phyloP scores from a whole-genome alignment of 2,113 vertebrate genomes.

The Pteruthius melanotis region DNA sequence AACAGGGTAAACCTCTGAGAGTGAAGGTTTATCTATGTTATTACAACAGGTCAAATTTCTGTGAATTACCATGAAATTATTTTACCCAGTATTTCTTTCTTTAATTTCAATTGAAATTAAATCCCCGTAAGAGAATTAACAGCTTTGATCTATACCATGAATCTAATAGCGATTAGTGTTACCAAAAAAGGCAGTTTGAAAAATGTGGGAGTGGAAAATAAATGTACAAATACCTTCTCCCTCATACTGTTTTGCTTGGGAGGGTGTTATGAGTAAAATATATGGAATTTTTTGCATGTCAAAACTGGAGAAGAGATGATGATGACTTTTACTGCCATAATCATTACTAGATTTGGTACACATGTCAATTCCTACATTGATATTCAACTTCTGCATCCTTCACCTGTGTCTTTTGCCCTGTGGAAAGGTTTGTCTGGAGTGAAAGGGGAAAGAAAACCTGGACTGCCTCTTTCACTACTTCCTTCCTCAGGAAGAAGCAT shows the following conservation, averaged over 20 bases:
- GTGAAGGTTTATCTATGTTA: not conserved
- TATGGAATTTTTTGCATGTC: not conserved
- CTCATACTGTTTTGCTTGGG: not conserved
- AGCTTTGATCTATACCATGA: not conserved
- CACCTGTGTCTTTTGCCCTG: not conserved
- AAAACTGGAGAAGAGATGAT: not conserved
- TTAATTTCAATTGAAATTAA: not conserved
- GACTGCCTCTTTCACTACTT: not conserved
- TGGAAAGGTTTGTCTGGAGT: not conserved
- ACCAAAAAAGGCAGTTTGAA: not conserved
- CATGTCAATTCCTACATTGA: rapidly evolving
- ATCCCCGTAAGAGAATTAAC: not conserved
- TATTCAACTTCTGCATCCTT: not conserved
- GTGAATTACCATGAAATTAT: not conserved
- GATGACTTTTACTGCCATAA: not conserved
- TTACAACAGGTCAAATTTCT: not conserved
- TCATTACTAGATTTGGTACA: not conserved
- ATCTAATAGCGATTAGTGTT: not conserved
- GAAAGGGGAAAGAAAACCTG: not conserved
- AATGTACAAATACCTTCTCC: not conserved
- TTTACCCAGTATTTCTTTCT: not conserved
- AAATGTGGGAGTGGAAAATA: not conserved
- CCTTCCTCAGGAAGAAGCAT: not conserved
- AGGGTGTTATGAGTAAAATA: not conserved
- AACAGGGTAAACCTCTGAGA: not conserved